Base-by-base conservation (phyloP, 2,113 vertebrate species). In the Coptodon bakossiorum region DNA sequence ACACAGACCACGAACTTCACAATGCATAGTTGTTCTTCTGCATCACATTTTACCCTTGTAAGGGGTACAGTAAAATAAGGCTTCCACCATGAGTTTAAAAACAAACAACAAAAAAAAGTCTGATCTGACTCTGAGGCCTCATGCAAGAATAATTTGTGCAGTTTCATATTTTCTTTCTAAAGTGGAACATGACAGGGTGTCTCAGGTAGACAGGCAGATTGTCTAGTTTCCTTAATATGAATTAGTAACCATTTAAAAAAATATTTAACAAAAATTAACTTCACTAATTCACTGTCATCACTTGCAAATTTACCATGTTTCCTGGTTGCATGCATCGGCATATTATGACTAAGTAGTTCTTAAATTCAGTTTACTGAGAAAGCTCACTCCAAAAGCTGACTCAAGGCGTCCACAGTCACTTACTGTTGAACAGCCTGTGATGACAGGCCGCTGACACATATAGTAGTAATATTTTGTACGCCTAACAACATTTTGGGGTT, bases 1-100 rank as follows among this genome's bases (percentile, higher is more conserved):
- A 97, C 93, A 93, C 96, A 85, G 98, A 99, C 89, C 97, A 98
- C 0, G 97, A 99, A 91, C 97, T 99, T 85, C 97, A 99, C 90
- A 98, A 97, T 50, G 99, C 99, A 86, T 94, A 91, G 84, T 5
- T 50, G 29, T 50, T 81, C 86, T 79, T 66, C 66, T 6, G 17
- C 5, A 16, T 9, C 34, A 68, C 1, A 22, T 14, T 59, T n/a
- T 6, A 59, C 56, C 1, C 53, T 79, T 22, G 4, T 45, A 63
- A 83, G 12, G 56, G 78, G 52, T 31, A 29, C 50, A 10, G 80
- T 81, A 22, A 48, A 53, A 76, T 56, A n/a, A 5, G 22, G 57
- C 40, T 54, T 53, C 56, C 61, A 68, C 73, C 19, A 29, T 4
- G 27, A 31, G 2, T 36, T 63, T 11, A 53, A 34, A 36, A 61